These are phyloP conservation scores for Acholoe squamosa DNA, from an alignment of 2,888 invertebrate species.

Conservation along the genomic window DNA sequence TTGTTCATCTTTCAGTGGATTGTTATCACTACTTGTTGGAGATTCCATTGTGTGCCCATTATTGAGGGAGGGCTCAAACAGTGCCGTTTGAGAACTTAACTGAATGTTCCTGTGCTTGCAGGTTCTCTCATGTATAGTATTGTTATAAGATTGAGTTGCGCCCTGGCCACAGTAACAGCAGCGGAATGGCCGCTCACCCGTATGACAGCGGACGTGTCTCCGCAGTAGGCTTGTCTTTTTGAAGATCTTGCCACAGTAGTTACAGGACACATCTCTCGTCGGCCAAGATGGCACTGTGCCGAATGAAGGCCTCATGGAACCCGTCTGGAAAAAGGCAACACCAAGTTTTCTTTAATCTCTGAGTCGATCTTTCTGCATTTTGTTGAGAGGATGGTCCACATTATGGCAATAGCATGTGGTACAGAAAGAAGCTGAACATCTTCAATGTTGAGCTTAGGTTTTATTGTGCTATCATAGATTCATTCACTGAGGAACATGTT, in stretches of 20 bases:
- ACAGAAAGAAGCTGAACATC: no score
- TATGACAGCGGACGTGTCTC: conserved; percentile 19
- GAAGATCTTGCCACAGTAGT: conserved; percentile 27
- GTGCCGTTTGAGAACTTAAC: neutral
- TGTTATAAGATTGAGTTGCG: conserved; percentile 28
- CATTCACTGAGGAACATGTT: no score
- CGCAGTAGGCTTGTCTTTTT: neutral
- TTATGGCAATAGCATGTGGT: no score
- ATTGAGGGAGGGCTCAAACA: no score
- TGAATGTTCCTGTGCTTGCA: neutral
- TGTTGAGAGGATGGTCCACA: no score
- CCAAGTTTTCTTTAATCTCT: neutral
- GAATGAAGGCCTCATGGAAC: neutral
- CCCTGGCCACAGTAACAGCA: conserved; percentile 35
- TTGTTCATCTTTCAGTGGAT: no score
- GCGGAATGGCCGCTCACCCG: conserved; percentile 42
- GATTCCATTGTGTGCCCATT: no score
- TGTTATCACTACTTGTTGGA: no score
- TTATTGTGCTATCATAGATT: no score
- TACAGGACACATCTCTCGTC: neutral
- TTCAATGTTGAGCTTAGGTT: no score
- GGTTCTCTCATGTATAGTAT: neutral
- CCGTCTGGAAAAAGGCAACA: conserved; percentile 48
- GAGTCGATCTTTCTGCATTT: neutral
- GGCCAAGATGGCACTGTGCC: neutral